A percentile compares a stretch with the other conserved stretches of the same genome.
phyloP scores from a whole-genome alignment of 1,140 invertebrate species.

The Latrodectus geometricus region DNA sequence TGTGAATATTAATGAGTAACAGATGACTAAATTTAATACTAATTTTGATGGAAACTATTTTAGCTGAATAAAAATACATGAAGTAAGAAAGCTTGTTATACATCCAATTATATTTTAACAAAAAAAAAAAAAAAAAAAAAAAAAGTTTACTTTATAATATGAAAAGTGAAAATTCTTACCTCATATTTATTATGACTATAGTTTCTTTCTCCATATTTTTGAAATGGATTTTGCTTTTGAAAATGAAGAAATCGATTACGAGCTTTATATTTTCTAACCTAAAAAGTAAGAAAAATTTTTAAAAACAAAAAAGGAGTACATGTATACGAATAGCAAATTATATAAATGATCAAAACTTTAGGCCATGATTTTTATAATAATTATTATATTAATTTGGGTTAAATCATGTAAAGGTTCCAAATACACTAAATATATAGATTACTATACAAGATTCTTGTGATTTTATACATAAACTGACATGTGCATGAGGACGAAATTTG shows the following conservation, averaged over 20 bases:
- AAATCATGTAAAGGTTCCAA: neutral
- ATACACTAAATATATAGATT: no score
- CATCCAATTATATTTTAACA: no score
- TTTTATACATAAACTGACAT: no score
- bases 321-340: neutral
- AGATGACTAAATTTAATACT: neutral
- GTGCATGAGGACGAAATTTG: no score
- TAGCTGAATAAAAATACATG: neutral
- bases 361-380: neutral
- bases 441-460: no score
- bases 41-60: no score
- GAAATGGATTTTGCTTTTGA: conserved; percentile 30
- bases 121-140: no score
- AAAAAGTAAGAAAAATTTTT: neutral
- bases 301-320: neutral
- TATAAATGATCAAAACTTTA: no score
- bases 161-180: neutral
- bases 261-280: conserved; percentile 30
- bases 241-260: conserved; percentile 12
- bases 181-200: conserved; percentile 31
- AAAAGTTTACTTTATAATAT: no score
- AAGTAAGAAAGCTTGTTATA: neutral
- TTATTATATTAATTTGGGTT: neutral
- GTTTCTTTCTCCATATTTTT: conserved; percentile 31
- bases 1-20: neutral